Evolutionary conservation across 2,888 invertebrate genomes (phyloP).

Genomic region (Phortica okadai): DNA sequence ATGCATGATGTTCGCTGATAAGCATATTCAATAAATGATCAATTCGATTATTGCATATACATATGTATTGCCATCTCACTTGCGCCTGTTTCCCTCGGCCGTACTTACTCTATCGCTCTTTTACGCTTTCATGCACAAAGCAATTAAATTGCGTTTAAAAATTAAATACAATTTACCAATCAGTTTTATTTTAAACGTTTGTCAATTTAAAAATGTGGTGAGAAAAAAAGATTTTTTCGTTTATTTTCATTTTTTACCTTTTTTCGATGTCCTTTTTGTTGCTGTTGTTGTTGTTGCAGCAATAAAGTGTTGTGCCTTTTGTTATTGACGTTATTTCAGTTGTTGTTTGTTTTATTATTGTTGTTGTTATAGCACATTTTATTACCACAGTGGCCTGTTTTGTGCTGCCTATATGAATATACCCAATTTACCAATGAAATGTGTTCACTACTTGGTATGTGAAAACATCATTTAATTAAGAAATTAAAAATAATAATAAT

Average conservation of each 20-base stretch:
- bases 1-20: conserved; percentile 65
- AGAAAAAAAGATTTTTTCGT: neutral
- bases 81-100: neutral
- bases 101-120: neutral
- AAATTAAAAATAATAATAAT: neutral
- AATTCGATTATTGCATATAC: neutral
- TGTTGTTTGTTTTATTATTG: conserved; percentile 32
- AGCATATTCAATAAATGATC: conserved; percentile 42
- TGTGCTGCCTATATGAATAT: conserved; percentile 43
- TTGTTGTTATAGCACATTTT: conserved; percentile 42
- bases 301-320: neutral
- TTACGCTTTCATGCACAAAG: conserved; percentile 14
- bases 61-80: neutral
- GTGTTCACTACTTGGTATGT: neutral
- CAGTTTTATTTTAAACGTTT: conserved; percentile 25
- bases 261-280: neutral
- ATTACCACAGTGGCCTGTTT: conserved; percentile 34
- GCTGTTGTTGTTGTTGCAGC: neutral
- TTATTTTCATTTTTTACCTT: neutral
- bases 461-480: neutral
- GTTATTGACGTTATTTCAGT: conserved; percentile 11
- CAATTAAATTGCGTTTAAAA: conserved; percentile 64
- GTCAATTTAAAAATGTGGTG: conserved; percentile 46
- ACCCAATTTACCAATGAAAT: conserved; percentile 21
- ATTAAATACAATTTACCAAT: conserved; percentile 35